Percentiles rank a stretch among this genome's conserved stretches.
phyloP scores from a whole-genome alignment of 2,113 vertebrate species.

The Nesoenas mayeri region DNA sequence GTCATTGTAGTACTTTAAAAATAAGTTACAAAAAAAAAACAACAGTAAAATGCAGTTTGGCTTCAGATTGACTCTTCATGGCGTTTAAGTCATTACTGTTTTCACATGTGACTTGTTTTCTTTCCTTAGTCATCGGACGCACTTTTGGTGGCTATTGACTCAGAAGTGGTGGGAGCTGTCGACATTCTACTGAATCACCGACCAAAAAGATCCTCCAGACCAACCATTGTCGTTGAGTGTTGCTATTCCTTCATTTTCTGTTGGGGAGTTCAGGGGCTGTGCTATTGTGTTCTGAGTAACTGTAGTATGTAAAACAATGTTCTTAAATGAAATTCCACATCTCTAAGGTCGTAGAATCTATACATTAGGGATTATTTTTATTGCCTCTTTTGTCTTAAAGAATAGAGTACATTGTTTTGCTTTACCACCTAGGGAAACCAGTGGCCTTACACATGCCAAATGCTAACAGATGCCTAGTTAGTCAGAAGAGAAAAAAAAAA shows the following conservation, averaged over 20 bases:
- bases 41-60: neutral
- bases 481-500: neutral
- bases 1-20: neutral
- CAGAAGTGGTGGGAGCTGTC: conserved; percentile 97
- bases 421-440: neutral
- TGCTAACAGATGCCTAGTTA: neutral
- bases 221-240: conserved; percentile 92
- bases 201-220: conserved; percentile 91
- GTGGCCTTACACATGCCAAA: neutral
- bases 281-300: neutral
- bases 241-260: conserved; percentile 18
- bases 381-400: neutral
- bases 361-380: neutral
- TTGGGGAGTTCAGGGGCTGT: neutral
- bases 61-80: neutral
- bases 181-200: conserved; percentile 97
- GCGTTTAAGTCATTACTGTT: neutral
- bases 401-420: neutral
- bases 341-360: neutral
- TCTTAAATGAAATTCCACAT: neutral
- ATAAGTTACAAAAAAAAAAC: neutral
- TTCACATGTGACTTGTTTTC: conserved; percentile 52
- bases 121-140: conserved; percentile 90
- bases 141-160: conserved; percentile 96
- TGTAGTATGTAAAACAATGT: neutral